These are phyloP conservation scores for Sceloporus tristichus DNA, from an alignment of 2,113 vertebrate species.

Conservation along the genomic window DNA sequence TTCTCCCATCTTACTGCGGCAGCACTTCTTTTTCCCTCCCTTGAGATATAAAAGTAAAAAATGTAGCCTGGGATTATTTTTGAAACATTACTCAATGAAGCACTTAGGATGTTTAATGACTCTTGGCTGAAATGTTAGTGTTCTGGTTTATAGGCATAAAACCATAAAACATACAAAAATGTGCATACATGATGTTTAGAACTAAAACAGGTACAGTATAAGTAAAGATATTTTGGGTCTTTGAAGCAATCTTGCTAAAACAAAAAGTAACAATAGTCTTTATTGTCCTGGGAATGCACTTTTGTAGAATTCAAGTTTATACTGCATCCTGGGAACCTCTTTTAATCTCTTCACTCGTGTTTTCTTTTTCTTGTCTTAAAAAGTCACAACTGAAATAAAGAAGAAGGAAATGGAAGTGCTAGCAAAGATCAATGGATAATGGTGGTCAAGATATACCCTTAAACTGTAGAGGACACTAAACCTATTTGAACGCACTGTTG, in stretches of 20 bases:
- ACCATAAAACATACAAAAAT: not conserved
- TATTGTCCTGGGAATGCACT: not conserved
- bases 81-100: not conserved
- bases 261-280: not conserved
- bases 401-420: no score
- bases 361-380: not conserved
- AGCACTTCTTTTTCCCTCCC: not conserved
- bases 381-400: not conserved
- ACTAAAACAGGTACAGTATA: not conserved
- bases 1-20: not conserved
- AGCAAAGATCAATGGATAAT: not conserved
- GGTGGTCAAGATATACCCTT: not conserved
- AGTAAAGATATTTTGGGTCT: not conserved
- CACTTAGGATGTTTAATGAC: not conserved
- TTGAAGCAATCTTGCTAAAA: not conserved
- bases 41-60: conserved; percentile 17
- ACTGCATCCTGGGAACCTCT: not conserved
- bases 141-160: not conserved
- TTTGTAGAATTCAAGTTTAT: not conserved
- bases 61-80: conserved; percentile 19
- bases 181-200: no score
- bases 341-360: not conserved
- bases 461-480: not conserved
- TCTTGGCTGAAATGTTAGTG: not conserved
- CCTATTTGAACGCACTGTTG: not conserved